Evolutionary conservation across 2,888 invertebrate species (phyloP), one percentile per base, ranked within the genome.

Genomic region (Heliconius ethilla): DNA sequence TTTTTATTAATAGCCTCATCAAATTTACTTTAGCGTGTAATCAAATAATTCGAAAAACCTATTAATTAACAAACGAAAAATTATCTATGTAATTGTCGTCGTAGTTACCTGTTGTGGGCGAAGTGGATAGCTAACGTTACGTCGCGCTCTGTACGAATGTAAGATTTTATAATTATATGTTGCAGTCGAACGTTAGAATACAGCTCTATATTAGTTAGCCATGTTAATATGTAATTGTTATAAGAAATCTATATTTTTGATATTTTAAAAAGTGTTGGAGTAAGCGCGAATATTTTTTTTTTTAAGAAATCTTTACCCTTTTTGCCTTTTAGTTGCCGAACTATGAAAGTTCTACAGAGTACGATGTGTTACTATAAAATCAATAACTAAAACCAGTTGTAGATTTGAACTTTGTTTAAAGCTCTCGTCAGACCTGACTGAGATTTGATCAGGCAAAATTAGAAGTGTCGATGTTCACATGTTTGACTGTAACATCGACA

Each of bases 41-140:
- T 72, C 27, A 70, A 76, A 72, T 72, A 76, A 77, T 77, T 67
- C 55, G 72, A 67, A 73, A 67, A 66, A 67, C 11, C 73, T 67
- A 59, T 73, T 70, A 37, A 73, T 73, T 67, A 73, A 67, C 33
- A 73, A 27, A 33, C 66, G 29, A 73, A 76, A 66, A 59, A n/a
- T 2, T 67, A 27, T 59, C 67, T 74, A 67, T 6, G 33, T 37
- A 37, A 77, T 73, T 73, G 73, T 65, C 33, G 70, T 40, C 51
- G 51, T 51, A 51, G 7, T 51, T 51, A 29, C 59, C 22, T 72
- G 66, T 27, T 59, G 70, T 65, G 69, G 69, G 33, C 69, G 75
- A 55, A 63, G 59, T 69, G 55, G 70, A 37, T 9, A 13, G 27
- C 45, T 62, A 40, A 40, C 67, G 5, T 75, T 75, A 25, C 69